phyloP scores from a whole-genome alignment of 2,888 invertebrate species.

The Hypsopygia costalis region DNA sequence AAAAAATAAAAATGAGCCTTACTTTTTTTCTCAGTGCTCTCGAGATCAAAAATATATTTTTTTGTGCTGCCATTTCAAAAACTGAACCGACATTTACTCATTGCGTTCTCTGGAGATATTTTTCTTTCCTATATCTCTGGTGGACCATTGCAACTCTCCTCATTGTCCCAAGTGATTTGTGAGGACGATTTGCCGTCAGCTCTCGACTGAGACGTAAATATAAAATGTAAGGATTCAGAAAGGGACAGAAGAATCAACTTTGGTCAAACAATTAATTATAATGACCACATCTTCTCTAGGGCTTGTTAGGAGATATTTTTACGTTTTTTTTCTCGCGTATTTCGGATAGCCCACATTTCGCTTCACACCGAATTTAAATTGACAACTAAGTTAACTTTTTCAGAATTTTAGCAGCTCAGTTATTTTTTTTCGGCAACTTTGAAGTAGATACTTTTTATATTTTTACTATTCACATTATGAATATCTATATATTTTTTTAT shows the following conservation, averaged over 20 bases:
- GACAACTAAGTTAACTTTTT: slow-evolving; percentile 43
- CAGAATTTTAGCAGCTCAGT: slow-evolving; percentile 17
- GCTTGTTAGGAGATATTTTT: slow-evolving; percentile 48
- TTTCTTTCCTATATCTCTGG: slow-evolving; percentile 22
- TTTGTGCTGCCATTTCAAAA: too few relatives aligned
- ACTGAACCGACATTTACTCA: too few relatives aligned
- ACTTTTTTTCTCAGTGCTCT: too few relatives aligned
- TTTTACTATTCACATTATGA: too few relatives aligned
- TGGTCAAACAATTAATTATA: slow-evolving; percentile 57
- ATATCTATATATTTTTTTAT: too few relatives aligned
- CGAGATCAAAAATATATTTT: too few relatives aligned
- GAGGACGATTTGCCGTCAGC: slow-evolving; percentile 32
- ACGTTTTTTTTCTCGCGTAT: slow-evolving; percentile 47
- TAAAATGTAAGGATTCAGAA: slow-evolving; percentile 18
- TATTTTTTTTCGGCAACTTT: too few relatives aligned
- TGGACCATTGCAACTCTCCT: slow-evolving; percentile 44
- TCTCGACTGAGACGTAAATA: slow-evolving; percentile 30
- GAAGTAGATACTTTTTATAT: too few relatives aligned
- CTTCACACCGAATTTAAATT: slow-evolving; percentile 59
- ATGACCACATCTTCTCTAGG: slow-evolving; percentile 45
- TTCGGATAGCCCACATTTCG: slow-evolving; percentile 49
- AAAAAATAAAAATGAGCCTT: too few relatives aligned
- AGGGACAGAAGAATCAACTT: slow-evolving; percentile 29
- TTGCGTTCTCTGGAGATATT: too few relatives aligned
- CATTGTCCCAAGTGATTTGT: slow-evolving; percentile 68